Evolutionary conservation across 1,140 invertebrate genomes (phyloP).

Genomic region (Cecropterus lyciades): DNA sequence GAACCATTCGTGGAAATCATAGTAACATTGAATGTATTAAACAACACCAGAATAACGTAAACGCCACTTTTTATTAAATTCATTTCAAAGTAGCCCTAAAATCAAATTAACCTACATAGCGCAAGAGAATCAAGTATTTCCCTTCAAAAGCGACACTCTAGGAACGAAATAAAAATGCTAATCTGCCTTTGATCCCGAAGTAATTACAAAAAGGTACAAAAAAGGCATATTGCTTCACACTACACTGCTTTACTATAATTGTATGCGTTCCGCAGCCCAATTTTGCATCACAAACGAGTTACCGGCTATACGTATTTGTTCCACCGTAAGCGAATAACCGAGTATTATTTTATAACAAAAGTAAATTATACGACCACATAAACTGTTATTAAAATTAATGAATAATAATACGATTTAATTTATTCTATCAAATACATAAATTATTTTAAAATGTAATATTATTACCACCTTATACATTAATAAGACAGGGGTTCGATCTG

Average conservation of each 20-base stretch:
- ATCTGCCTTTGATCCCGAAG: conserved; percentile 57
- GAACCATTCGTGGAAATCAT: too few relatives aligned
- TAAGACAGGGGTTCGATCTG: too few relatives aligned
- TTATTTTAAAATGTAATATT: too few relatives aligned
- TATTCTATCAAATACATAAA: too few relatives aligned
- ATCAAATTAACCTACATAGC: background rate
- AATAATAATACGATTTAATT: too few relatives aligned
- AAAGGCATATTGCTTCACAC: conserved; percentile 40
- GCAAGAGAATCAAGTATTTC: conserved; percentile 15
- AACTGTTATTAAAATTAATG: too few relatives aligned
- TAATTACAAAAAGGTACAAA: conserved; percentile 62
- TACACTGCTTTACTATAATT: conserved; percentile 43
- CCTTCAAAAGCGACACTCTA: conserved; percentile 21
- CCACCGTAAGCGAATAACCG: background rate
- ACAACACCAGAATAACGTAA: too few relatives aligned
- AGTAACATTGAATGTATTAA: too few relatives aligned
- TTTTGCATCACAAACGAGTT: conserved; percentile 74
- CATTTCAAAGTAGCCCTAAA: conserved; percentile 19
- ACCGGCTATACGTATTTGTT: conserved; percentile 39
- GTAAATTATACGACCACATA: too few relatives aligned
- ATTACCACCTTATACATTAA: too few relatives aligned
- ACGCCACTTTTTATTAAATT: conserved; percentile 10
- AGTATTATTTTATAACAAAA: too few relatives aligned
- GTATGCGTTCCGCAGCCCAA: conserved; percentile 42
- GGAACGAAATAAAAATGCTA: conserved; percentile 68